Conservation (phyloP, 1,140 invertebrate species). For the Achatina immaculata region DNA sequence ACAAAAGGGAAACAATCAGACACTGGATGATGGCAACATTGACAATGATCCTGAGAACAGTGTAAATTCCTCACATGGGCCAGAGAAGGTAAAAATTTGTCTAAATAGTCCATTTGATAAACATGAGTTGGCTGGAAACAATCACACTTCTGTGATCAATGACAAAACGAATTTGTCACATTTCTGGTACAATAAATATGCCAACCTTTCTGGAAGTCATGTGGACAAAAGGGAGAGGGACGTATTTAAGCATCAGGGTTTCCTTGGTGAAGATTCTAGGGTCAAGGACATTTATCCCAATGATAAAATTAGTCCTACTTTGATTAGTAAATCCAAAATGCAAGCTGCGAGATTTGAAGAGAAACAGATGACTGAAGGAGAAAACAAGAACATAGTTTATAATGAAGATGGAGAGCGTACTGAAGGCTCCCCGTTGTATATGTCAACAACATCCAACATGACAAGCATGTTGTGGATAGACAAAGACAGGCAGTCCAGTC, state of each 20-base stretch:
- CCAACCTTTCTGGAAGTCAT: neutral
- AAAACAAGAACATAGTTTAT: neutral
- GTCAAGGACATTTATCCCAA: neutral
- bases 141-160: neutral
- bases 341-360: neutral
- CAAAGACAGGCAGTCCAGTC: neutral
- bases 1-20: neutral
- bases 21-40: neutral
- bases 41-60: neutral
- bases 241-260: neutral
- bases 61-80: too few species aligned
- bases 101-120: neutral
- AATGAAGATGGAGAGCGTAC: neutral
- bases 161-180: neutral
- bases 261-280: neutral
- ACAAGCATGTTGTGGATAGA: neutral
- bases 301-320: neutral
- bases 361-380: neutral
- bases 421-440: neutral
- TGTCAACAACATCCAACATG: neutral
- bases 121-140: neutral
- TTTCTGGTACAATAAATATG: neutral
- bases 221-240: neutral
- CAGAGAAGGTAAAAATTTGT: neutral
- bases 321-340: neutral